A percentile compares a stretch with the other conserved stretches of the same genome.
These are phyloP conservation scores for Lepus oiostolus DNA, from an alignment of 2,797 vertebrate species.

Conservation along the genomic window DNA sequence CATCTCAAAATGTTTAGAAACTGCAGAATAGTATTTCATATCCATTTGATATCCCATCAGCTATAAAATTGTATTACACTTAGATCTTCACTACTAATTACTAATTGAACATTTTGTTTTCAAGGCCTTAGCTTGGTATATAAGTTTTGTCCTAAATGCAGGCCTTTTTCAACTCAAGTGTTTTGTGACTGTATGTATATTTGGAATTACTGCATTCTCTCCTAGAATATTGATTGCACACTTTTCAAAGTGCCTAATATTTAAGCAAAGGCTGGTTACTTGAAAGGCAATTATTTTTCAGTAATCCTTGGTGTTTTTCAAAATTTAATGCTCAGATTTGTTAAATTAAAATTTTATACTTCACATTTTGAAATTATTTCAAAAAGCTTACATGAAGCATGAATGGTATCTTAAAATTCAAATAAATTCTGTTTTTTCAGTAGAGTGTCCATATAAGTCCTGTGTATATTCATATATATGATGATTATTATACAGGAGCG, in stretches of 20 bases:
- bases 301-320: background rate
- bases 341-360: background rate
- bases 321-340: background rate
- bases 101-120: background rate
- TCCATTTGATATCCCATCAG: background rate
- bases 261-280: constrained; percentile 1
- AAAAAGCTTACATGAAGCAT: background rate
- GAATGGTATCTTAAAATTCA: background rate
- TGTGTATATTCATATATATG: background rate
- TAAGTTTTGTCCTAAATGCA: constrained; percentile 41
- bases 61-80: background rate
- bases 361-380: constrained; percentile 26
- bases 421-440: background rate
- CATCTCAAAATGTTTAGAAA: background rate
- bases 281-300: constrained; percentile 6
- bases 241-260: background rate
- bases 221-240: background rate
- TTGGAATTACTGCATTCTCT: background rate
- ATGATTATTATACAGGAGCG: constrained; percentile 5
- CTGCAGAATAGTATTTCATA: background rate
- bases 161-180: background rate
- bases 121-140: background rate
- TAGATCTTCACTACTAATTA: background rate
- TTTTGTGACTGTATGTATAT: background rate
- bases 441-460: background rate